phyloP scores from a whole-genome alignment of 2,888 invertebrate genomes.

The Melinaea menophilus region DNA sequence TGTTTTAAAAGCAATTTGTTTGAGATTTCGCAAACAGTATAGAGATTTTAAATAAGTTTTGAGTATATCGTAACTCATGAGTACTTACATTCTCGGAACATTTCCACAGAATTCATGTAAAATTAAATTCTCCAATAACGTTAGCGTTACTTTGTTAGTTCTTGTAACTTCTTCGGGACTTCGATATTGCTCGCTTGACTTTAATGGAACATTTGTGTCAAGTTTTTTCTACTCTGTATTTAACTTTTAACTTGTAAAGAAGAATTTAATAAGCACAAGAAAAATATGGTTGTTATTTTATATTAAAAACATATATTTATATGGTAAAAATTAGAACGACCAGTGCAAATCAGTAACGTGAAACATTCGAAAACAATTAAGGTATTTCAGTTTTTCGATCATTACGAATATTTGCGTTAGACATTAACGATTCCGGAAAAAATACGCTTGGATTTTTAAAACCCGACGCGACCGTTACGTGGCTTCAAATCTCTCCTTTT shows the following conservation, averaged over 20 bases:
- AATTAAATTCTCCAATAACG: conserved; percentile 6
- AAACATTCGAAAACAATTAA: no score
- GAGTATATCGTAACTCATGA: conserved; percentile 16
- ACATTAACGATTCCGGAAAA: conserved; percentile 1
- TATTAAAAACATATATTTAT: not conserved
- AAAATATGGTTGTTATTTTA: not conserved
- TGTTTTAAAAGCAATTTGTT: conserved; percentile 13
- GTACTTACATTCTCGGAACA: not conserved
- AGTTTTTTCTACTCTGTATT: not conserved
- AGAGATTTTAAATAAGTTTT: conserved; percentile 17
- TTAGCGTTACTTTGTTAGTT: conserved; percentile 7
- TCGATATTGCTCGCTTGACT: conserved; percentile 8
- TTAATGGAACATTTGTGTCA: conserved; percentile 6
- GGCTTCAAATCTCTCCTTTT: not conserved
- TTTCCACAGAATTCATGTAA: conserved; percentile 5
- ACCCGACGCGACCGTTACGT: not conserved
- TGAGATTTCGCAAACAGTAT: conserved; percentile 17
- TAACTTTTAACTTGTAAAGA: not conserved
- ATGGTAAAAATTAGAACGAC: no score
- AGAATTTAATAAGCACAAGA: not conserved
- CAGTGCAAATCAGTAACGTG: no score
- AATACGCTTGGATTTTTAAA: conserved; percentile 2
- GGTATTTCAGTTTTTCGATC: no score
- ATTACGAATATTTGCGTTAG: conserved; percentile 1
- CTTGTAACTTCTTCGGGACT: conserved; percentile 5